Base-by-base conservation (phyloP, 2,113 vertebrate genomes). In the Gopherus flavomarginatus region DNA sequence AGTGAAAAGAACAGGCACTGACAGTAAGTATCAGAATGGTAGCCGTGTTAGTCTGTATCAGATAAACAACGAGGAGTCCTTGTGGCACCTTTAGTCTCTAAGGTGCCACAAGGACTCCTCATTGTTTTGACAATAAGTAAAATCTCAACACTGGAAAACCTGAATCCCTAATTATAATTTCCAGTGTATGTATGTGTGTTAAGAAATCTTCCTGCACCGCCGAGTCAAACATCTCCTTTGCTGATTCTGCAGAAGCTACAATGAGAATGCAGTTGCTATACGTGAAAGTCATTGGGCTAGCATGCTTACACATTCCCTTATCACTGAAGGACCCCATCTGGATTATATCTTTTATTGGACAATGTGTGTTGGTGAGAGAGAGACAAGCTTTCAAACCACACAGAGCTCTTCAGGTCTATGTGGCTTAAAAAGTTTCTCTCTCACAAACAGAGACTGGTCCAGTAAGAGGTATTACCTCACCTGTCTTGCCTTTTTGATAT, bases 101-200 rank as follows among this genome's bases (percentile, higher is more conserved):
- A 21, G 16, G 52, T 52, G 52, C 16, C 52, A 52, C 16, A 52
- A 17, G 52, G 16, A 53, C 53, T 53, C 53, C 53, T 21, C 1
- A 7, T 17, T 19, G 11, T 31, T 62, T 62, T 80, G 29, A 80
- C 49, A 29, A 52, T 31, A 52, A 62, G 13, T 29, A 62, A 38
- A 21, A 21, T n/a, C 35, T 54, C 22, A 35, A 1, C 5, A 22
- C 17, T 0, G 27, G 35, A 90, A 81, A 12, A 65, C 0, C 49
- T 17, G 83, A 94, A 82, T 2, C 29, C 21, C 62, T 5, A 2
- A 14, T 10, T 54, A 2, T 27, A 11, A 11, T 27, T 57, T 57
- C 56, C 56, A 11, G 26, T 57, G 56, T 12, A 5, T 26, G 24
- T 27, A 57, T 59, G 5, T 62, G 27, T 29, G 57, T 29, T 5